Percentiles rank a stretch among this genome's conserved stretches.
Conservation (phyloP, 2,797 vertebrate genomes). For the Lepus townsendii region DNA sequence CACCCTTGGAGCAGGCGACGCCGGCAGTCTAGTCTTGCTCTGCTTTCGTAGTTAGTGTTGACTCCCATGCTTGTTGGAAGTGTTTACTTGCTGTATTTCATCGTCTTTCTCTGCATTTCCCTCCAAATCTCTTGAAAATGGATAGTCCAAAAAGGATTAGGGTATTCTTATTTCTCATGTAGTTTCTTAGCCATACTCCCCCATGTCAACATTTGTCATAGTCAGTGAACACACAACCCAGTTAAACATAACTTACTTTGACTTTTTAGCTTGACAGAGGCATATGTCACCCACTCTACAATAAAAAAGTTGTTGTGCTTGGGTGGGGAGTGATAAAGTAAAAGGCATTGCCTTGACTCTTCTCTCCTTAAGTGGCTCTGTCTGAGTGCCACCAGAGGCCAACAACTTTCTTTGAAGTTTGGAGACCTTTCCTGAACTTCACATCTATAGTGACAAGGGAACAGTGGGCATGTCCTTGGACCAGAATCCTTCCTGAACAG, state of each 20-base stretch:
- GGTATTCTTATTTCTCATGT: background rate
- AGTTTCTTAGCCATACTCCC: background rate
- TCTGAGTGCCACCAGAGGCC: background rate
- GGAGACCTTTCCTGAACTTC: background rate
- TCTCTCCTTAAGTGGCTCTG: background rate
- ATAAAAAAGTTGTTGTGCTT: background rate
- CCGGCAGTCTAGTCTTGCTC: background rate
- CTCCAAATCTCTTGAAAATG: background rate
- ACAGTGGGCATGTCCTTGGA: background rate
- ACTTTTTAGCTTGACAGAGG: background rate
- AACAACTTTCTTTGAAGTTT: background rate
- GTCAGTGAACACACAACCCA: background rate
- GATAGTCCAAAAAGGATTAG: background rate
- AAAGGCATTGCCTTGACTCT: background rate
- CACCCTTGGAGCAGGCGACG: background rate
- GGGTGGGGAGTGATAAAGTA: background rate
- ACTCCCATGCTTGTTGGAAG: background rate
- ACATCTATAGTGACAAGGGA: background rate
- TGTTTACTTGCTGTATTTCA: background rate
- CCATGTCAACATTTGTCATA: background rate
- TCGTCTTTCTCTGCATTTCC: background rate
- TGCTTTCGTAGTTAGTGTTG: background rate
- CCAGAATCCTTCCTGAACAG: background rate
- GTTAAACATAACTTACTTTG: background rate
- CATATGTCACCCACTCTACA: background rate